A percentile compares a stretch with the other conserved stretches of the same genome.
These are phyloP conservation scores for Lacanobia wlatinum DNA, from an alignment of 2,888 invertebrate genomes.

Conservation along the genomic window DNA sequence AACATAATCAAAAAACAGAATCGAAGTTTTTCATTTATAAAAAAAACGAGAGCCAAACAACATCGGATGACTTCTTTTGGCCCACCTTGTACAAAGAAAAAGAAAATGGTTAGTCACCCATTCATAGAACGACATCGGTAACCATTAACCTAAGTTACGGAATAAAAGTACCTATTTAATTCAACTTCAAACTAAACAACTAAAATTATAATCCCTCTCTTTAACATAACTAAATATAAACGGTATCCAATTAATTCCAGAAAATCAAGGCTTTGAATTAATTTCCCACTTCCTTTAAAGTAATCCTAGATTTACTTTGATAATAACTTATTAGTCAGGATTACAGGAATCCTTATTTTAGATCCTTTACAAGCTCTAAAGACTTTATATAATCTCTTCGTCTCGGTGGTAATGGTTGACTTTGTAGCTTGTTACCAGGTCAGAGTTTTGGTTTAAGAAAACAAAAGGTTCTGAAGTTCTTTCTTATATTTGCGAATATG, in stretches of 20 bases:
- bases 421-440: not conserved
- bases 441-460: too few species aligned
- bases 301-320: not conserved
- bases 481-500: too few species aligned
- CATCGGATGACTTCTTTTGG: too few species aligned
- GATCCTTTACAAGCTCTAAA: not conserved
- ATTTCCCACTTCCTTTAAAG: not conserved
- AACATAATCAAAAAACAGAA: too few species aligned
- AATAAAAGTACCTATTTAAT: not conserved
- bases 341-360: not conserved
- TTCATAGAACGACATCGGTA: too few species aligned
- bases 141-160: too few species aligned
- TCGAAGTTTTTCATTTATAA: too few species aligned
- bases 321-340: not conserved
- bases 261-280: not conserved
- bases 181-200: not conserved
- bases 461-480: too few species aligned
- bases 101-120: too few species aligned
- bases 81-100: too few species aligned
- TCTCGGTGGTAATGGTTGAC: not conserved
- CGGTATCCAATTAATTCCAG: not conserved
- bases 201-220: not conserved
- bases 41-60: too few species aligned
- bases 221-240: not conserved
- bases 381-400: not conserved